These are phyloP conservation scores for Cryptocephalus moraei DNA, from an alignment of 2,888 invertebrate species.

Conservation along the genomic window DNA sequence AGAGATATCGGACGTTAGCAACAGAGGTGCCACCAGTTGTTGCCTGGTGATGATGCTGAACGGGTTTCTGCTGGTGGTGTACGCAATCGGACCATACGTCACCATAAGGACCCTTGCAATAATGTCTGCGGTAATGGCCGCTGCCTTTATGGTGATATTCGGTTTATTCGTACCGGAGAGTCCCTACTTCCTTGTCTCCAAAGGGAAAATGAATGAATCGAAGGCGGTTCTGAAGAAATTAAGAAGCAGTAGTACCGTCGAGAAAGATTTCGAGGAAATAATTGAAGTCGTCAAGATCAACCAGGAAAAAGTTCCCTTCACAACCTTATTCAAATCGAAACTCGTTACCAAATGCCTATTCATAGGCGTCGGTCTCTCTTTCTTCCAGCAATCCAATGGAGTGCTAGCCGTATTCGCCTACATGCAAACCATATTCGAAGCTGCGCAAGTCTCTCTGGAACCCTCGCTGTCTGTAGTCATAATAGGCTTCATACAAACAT, in stretches of 20 bases:
- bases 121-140: conserved; percentile 13
- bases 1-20: conserved; percentile 70
- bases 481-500: too few relatives aligned
- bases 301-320: too few relatives aligned
- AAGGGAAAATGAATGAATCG: conserved; percentile 46
- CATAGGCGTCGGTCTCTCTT: too few relatives aligned
- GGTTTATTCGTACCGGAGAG: conserved; percentile 20
- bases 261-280: conserved; percentile 36
- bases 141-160: conserved; percentile 16
- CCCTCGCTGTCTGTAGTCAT: too few relatives aligned
- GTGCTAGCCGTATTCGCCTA: too few relatives aligned
- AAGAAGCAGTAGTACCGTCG: conserved; percentile 8
- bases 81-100: conserved; percentile 18
- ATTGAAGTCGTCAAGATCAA: too few relatives aligned
- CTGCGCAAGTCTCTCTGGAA: too few relatives aligned
- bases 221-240: conserved; percentile 54
- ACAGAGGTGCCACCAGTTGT: conserved; percentile 52
- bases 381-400: too few relatives aligned
- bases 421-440: too few relatives aligned
- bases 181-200: conserved; percentile 15
- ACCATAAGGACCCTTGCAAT: conserved; percentile 15
- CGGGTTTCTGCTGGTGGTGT: conserved; percentile 13
- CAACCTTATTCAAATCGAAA: too few relatives aligned
- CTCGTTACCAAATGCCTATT: too few relatives aligned
- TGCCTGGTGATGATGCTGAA: conserved; percentile 15